Evolutionary conservation across 2,113 vertebrate species (phyloP).

Genomic region (Pseudolaguvia tuberculata): DNA sequence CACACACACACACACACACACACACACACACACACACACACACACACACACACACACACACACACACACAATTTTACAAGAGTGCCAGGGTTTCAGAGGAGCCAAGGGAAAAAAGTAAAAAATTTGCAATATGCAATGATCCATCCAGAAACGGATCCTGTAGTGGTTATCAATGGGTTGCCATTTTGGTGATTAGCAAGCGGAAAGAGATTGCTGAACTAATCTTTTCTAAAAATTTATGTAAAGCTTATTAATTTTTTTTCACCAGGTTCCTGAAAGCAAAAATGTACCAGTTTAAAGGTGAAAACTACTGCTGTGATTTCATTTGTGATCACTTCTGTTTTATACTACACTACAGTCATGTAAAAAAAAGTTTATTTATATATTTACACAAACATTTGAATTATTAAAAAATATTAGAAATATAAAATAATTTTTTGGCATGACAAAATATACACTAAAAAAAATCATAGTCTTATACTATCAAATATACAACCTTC

Average conservation of each 20-base stretch:
- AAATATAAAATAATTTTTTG: no score
- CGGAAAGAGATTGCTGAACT: conserved; percentile 32
- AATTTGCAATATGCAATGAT: conserved; percentile 33
- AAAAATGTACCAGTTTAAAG: conserved; percentile 1
- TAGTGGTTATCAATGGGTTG: conserved; percentile 38
- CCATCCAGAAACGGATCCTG: conserved; percentile 28
- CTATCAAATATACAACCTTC: no score
- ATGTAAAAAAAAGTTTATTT: no score
- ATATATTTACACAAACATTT: no score
- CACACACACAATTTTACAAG: conserved; percentile 3
- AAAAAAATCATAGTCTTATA: no score
- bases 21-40: no score
- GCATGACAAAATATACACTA: no score
- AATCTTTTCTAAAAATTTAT: conserved; percentile 26
- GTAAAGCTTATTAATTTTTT: conserved; percentile 19
- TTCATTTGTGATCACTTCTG: background rate
- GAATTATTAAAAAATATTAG: no score
- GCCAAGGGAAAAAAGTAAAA: conserved; percentile 18
- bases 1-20: no score
- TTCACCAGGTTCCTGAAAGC: background rate
- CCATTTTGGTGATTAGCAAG: conserved; percentile 35
- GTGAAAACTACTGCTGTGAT: conserved; percentile 7
- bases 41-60: background rate
- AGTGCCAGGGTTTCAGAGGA: no score
- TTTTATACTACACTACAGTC: background rate